These are phyloP conservation scores for Myotis lucifugus DNA, from an alignment of 2,113 vertebrate species.

Conservation along the genomic window DNA sequence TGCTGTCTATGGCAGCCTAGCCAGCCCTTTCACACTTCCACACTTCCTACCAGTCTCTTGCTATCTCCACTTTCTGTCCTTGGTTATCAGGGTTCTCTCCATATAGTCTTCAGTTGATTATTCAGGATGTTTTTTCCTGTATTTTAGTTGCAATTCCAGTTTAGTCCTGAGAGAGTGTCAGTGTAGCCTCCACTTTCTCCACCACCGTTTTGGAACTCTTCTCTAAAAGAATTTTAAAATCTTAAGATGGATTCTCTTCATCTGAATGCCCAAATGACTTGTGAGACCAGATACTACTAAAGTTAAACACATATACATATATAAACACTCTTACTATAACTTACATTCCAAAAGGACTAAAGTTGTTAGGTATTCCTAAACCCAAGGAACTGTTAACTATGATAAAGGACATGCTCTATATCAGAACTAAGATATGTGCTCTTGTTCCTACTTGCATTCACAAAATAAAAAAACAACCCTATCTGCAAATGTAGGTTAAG, in stretches of 20 bases:
- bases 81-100: too few species aligned
- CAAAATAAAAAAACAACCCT: background rate
- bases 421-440: background rate
- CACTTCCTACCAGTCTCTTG: too few species aligned
- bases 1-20: too few species aligned
- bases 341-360: slow-evolving; percentile 26
- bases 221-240: background rate
- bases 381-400: background rate
- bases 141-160: too few species aligned
- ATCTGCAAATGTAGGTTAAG: background rate
- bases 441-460: background rate
- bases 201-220: too few species aligned
- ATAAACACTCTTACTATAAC: background rate
- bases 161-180: too few species aligned
- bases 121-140: too few species aligned
- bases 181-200: too few species aligned
- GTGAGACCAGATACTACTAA: background rate
- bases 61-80: too few species aligned
- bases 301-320: slow-evolving; percentile 27
- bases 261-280: slow-evolving; percentile 30
- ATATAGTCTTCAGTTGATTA: too few species aligned
- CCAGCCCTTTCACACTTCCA: too few species aligned
- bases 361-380: slow-evolving; percentile 30
- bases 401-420: slow-evolving; percentile 27
- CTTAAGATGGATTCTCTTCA: slow-evolving; percentile 1